These are phyloP conservation scores for Eumaeus atala DNA, from an alignment of 1,140 invertebrate species.

Conservation along the genomic window DNA sequence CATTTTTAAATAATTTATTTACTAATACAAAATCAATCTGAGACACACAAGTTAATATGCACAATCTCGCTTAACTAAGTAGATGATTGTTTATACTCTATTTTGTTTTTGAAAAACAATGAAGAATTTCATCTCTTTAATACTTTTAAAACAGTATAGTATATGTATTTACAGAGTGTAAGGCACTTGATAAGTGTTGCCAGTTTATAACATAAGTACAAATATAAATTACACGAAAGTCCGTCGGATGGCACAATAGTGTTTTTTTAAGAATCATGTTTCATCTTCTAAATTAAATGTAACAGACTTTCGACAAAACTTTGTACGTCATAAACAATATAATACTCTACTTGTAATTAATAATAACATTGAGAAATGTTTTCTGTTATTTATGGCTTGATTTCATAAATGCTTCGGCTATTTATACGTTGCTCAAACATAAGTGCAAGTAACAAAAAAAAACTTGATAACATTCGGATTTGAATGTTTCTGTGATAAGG, in stretches of 20 bases:
- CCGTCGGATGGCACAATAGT: slow-evolving; percentile 62
- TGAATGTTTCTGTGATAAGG: too few relatives aligned
- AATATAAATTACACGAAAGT: slow-evolving; percentile 54
- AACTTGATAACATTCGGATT: too few relatives aligned
- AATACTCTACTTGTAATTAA: slow-evolving; percentile 26
- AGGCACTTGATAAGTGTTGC: slow-evolving; percentile 62
- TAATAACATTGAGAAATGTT: slow-evolving; percentile 28
- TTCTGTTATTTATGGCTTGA: slow-evolving; percentile 19
- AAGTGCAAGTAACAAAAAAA: not conserved
- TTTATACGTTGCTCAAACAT: not conserved
- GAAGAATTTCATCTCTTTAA: slow-evolving; percentile 62
- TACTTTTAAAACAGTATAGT: slow-evolving; percentile 61
- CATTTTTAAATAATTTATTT: slow-evolving; percentile 67
- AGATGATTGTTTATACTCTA: slow-evolving; percentile 51
- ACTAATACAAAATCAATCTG: slow-evolving; percentile 72
- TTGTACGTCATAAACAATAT: slow-evolving; percentile 55
- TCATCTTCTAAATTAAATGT: slow-evolving; percentile 38
- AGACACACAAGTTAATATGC: slow-evolving; percentile 70
- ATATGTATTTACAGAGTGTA: slow-evolving; percentile 67
- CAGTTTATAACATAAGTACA: slow-evolving; percentile 61
- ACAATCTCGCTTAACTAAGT: slow-evolving; percentile 70
- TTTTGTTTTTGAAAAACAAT: slow-evolving; percentile 69
- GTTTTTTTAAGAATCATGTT: slow-evolving; percentile 44
- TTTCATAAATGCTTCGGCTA: slow-evolving; percentile 10
- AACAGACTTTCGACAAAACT: slow-evolving; percentile 46